Conservation (phyloP, 2,888 invertebrate species). For the Pristionchus mayeri region DNA sequence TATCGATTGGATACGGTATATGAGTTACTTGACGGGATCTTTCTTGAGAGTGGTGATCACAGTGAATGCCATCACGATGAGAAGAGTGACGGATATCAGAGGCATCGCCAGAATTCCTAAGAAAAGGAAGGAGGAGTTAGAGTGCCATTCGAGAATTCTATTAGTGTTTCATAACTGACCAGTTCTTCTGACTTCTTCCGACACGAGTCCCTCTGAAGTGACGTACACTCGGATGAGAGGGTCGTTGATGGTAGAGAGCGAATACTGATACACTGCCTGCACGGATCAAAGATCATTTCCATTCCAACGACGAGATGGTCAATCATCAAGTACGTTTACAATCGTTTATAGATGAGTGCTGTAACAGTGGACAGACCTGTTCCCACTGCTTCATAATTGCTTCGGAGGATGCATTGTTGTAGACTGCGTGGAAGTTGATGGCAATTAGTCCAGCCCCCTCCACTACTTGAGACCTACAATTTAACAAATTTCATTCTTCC, state of each 20-base stretch:
- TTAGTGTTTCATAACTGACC: constrained; percentile 54
- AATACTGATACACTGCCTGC: constrained; percentile 70
- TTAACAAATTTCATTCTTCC: background rate
- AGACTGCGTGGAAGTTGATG: constrained; percentile 76
- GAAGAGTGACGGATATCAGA: constrained; percentile 71
- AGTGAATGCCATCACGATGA: constrained; percentile 73
- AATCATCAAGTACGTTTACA: too few relatives aligned
- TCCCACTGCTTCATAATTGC: constrained; percentile 75
- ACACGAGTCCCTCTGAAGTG: constrained; percentile 73
- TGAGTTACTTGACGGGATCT: constrained; percentile 55
- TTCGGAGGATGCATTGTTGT: constrained; percentile 68
- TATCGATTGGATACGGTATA: background rate
- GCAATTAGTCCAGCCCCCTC: constrained; percentile 71
- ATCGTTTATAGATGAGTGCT: too few relatives aligned
- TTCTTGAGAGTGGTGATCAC: constrained; percentile 70
- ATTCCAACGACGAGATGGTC: background rate
- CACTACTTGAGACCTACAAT: constrained; percentile 68
- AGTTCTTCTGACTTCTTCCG: constrained; percentile 74
- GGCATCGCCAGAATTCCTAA: constrained; percentile 74
- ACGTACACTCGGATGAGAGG: constrained; percentile 68
- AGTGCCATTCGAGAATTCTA: background rate
- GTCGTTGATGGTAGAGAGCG: constrained; percentile 65
- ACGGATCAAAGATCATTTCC: background rate
- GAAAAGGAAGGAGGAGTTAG: constrained; percentile 4
- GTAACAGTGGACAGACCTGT: constrained; percentile 54